Evolutionary conservation across 2,113 vertebrate species (phyloP), one percentile per base, ranked within the genome.

Genomic region (Paradoxurus hermaphroditus): DNA sequence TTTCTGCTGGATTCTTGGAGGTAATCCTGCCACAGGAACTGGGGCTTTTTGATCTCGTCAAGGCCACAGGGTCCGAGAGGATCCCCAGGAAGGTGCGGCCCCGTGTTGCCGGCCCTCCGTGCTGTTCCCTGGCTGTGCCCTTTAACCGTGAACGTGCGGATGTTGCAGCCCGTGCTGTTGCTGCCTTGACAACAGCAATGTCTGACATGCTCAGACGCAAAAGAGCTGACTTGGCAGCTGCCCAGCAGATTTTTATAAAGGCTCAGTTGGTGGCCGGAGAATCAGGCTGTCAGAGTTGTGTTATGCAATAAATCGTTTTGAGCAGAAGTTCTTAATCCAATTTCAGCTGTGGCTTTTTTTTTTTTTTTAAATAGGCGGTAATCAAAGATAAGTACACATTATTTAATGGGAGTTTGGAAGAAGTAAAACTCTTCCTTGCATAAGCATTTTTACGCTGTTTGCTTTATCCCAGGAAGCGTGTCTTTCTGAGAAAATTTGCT

Each of bases 221-320:
- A 98, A 98, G 97, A 98, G 96, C 98, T 98, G 97, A 98, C 97
- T 98, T 99, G 99, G 99, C 98, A 98, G 98, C 98, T 98, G 94
- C 98, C 98, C 99, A 99, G 97, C 97, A 97, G 97, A 97, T 98
- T 98, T 98, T 98, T 98, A 95, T 98, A 99, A 98, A 98, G 95
- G 72, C 98, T 98, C 98, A 90, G 98, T 98, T 97, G 98, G 99
- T 99, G 98, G 98, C 97, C 98, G 65, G 98, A 98, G 98, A 98
- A 95, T 89, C 97, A 94, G 98, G 89, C 98, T 98, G 98, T 98
- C 98, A 97, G 98, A 98, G 97, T 97, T 98, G 94, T 98, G 98
- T 98, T 98, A 98, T 98, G 97, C 98, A 98, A 98, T 98, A 98
- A 98, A 98, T 98, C 86, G 97, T 98, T 98, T 99, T 96, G 96